phyloP scores from a whole-genome alignment of 1,140 invertebrate genomes.

The Diabrotica virgifera region DNA sequence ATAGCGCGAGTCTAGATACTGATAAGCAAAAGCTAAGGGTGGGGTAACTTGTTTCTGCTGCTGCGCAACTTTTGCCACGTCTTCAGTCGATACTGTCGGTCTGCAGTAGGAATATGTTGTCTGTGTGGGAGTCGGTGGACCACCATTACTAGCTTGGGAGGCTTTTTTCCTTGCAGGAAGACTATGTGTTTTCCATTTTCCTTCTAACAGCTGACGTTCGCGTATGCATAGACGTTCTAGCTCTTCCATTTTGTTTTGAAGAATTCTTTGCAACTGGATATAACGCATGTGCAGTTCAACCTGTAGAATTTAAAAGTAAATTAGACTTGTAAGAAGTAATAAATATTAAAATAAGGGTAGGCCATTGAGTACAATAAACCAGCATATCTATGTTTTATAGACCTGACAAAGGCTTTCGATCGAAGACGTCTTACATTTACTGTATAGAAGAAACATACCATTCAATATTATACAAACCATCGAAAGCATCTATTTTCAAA shows the following conservation, averaged over 20 bases:
- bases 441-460: no score
- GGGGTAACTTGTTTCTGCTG: constrained; percentile 53
- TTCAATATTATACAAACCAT: no score
- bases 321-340: constrained; percentile 17
- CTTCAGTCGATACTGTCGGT: constrained; percentile 68
- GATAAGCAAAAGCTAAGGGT: constrained; percentile 63
- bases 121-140: constrained; percentile 47
- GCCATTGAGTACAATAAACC: no score
- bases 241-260: constrained; percentile 84
- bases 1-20: constrained; percentile 66
- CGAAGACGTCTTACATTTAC: no score
- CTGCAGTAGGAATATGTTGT: constrained; percentile 54
- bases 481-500: no score
- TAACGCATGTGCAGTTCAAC: constrained; percentile 88
- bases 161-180: constrained; percentile 75
- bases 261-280: constrained; percentile 78
- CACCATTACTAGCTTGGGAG: constrained; percentile 53
- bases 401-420: no score
- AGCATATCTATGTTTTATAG: no score
- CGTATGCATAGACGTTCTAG: constrained; percentile 77
- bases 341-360: neutral
- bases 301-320: constrained; percentile 37
- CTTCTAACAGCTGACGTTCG: constrained; percentile 78
- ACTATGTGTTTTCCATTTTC: constrained; percentile 85
- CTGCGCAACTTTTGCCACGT: constrained; percentile 58